These are phyloP conservation scores for Panulirus ornatus DNA, from an alignment of 1,140 invertebrate genomes.

Conservation along the genomic window DNA sequence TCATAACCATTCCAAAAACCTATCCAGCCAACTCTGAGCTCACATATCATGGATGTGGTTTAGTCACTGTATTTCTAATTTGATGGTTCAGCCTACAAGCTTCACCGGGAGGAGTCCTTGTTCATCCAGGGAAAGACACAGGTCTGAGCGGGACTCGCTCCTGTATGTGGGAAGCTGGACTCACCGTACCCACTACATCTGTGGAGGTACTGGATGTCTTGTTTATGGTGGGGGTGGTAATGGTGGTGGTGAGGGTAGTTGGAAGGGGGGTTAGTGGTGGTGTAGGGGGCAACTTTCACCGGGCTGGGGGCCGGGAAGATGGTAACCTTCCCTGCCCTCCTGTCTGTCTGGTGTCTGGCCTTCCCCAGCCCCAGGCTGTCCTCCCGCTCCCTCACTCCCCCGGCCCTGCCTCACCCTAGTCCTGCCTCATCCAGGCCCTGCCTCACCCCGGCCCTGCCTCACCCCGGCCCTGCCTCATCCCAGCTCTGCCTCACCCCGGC, in stretches of 20 bases:
- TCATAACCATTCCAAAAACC: too few relatives aligned
- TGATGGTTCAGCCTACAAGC: too few relatives aligned
- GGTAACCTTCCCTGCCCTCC: conserved; percentile 47
- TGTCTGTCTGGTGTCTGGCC: conserved; percentile 67
- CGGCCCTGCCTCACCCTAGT: conserved; percentile 23
- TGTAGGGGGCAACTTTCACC: conserved; percentile 40
- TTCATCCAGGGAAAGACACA: too few relatives aligned
- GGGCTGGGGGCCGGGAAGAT: conserved; percentile 18
- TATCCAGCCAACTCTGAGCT: too few relatives aligned
- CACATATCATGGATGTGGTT: too few relatives aligned
- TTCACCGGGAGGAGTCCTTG: too few relatives aligned
- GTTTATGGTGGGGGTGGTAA: neutral
- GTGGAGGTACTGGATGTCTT: neutral
- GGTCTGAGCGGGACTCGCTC: too few relatives aligned
- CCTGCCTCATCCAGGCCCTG: neutral
- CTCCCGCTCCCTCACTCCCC: neutral
- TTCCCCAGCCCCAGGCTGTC: conserved; percentile 57
- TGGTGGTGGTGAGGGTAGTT: neutral
- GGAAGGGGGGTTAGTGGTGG: too few relatives aligned
- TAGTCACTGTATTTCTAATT: too few relatives aligned
- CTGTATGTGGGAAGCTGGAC: too few relatives aligned
- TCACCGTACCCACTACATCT: too few relatives aligned
- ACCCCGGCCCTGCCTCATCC: conserved; percentile 4
- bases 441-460: conserved; percentile 5
- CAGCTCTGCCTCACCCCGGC: neutral